These are phyloP conservation scores for Spinus pinus DNA, from an alignment of 2,797 vertebrate species.

Conservation along the genomic window DNA sequence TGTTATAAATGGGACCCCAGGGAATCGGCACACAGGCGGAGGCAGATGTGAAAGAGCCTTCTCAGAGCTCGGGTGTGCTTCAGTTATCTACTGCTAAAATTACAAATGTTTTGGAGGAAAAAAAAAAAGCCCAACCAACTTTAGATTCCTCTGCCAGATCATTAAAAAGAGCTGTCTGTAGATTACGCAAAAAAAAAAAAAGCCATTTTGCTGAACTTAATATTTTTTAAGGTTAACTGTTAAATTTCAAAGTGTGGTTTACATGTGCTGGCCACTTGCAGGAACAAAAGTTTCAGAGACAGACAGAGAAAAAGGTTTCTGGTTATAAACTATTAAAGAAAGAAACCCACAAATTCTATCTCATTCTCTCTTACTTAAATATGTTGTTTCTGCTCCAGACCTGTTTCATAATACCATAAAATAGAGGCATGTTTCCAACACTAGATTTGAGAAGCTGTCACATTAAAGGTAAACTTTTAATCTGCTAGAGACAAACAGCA, in stretches of 20 bases:
- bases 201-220: constrained; percentile 31
- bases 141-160: constrained; percentile 56
- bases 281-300: constrained; percentile 14
- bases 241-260: constrained; percentile 47
- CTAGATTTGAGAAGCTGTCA: constrained; percentile 54
- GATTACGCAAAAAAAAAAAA: neutral
- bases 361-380: constrained; percentile 20
- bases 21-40: constrained; percentile 66
- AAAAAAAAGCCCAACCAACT: constrained; percentile 14
- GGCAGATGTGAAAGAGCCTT: constrained; percentile 73
- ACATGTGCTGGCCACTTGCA: constrained; percentile 34
- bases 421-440: constrained; percentile 23
- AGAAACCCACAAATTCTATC: constrained; percentile 32
- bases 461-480: constrained; percentile 67
- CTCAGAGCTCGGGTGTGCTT: constrained; percentile 44
- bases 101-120: constrained; percentile 22
- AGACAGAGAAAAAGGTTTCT: constrained; percentile 25
- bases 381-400: constrained; percentile 47
- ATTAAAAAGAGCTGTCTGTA: constrained; percentile 19
- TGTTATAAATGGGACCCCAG: constrained; percentile 78
- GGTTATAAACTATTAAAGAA: constrained; percentile 49
- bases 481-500: constrained; percentile 64
- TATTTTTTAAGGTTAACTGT: constrained; percentile 44
- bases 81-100: constrained; percentile 64
- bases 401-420: constrained; percentile 67